phyloP scores from a whole-genome alignment of 2,888 invertebrate species.

The Luffia ferchaultella region DNA sequence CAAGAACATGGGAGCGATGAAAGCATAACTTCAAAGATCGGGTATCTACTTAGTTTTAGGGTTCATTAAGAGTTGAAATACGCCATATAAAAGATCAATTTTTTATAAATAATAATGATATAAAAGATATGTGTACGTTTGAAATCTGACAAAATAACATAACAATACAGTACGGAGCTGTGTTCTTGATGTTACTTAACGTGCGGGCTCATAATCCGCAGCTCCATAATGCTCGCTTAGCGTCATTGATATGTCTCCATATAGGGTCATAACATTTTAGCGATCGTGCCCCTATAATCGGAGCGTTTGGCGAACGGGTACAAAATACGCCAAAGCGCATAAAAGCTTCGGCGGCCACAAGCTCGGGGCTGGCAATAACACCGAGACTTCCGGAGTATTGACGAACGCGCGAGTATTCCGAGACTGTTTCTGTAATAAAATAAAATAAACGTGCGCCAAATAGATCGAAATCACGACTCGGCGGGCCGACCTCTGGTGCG shows the following conservation, averaged over 20 bases:
- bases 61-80: too few relatives aligned
- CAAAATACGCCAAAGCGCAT: not conserved
- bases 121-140: not conserved
- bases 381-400: not conserved
- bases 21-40: too few relatives aligned
- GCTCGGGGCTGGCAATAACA: not conserved
- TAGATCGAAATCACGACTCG: conserved; percentile 1
- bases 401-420: not conserved
- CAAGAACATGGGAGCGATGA: too few relatives aligned
- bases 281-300: not conserved
- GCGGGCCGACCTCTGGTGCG: not conserved
- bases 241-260: not conserved
- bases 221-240: not conserved
- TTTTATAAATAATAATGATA: too few relatives aligned
- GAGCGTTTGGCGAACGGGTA: not conserved
- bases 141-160: not conserved
- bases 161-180: not conserved
- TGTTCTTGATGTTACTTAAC: not conserved
- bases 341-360: not conserved
- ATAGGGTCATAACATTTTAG: not conserved
- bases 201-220: not conserved
- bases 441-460: conserved; percentile 2
- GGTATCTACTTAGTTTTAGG: too few relatives aligned
- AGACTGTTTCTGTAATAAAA: conserved; percentile 1
- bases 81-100: too few relatives aligned